Conservation (phyloP, 2,888 invertebrate genomes). For the Eupeodes latifasciatus region DNA sequence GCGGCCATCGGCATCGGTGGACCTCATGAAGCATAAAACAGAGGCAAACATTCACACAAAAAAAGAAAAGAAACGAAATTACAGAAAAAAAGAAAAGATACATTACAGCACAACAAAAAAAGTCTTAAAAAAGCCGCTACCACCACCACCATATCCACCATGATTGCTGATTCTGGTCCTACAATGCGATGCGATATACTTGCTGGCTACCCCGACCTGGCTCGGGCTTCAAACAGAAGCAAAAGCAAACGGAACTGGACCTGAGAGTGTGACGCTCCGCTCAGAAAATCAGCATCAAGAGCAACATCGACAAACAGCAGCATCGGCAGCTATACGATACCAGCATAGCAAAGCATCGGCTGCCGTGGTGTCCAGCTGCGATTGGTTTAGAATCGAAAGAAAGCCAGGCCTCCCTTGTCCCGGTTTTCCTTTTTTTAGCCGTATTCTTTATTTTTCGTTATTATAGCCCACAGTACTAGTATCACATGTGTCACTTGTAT, state of each 20-base stretch:
- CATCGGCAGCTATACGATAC: constrained; percentile 43
- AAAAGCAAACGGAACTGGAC: constrained; percentile 48
- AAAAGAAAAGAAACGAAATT: constrained; percentile 67
- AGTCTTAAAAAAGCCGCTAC: constrained; percentile 67
- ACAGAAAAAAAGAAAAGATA: constrained; percentile 70
- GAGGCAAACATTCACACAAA: constrained; percentile 70
- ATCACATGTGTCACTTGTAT: constrained; percentile 75
- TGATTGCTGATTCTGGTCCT: constrained; percentile 32
- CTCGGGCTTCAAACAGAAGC: constrained; percentile 67
- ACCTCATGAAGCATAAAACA: constrained; percentile 76
- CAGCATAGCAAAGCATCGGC: constrained; percentile 44
- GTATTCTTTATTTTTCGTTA: constrained; percentile 64
- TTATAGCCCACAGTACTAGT: constrained; percentile 66
- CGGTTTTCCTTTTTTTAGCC: constrained; percentile 50
- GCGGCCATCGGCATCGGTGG: constrained; percentile 71
- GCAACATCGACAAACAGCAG: constrained; percentile 69
- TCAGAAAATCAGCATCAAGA: constrained; percentile 75
- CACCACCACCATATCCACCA: constrained; percentile 51
- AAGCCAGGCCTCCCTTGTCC: constrained; percentile 77
- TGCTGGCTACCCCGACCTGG: constrained; percentile 31
- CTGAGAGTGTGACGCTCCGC: constrained; percentile 68
- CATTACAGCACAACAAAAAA: constrained; percentile 39
- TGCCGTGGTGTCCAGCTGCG: constrained; percentile 76
- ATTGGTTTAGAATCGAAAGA: constrained; percentile 77
- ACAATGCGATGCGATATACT: constrained; percentile 53